Percentiles rank a stretch among this genome's conserved stretches.
These are phyloP conservation scores for Ammospiza maritima DNA, from an alignment of 2,797 vertebrate genomes.

Conservation along the genomic window DNA sequence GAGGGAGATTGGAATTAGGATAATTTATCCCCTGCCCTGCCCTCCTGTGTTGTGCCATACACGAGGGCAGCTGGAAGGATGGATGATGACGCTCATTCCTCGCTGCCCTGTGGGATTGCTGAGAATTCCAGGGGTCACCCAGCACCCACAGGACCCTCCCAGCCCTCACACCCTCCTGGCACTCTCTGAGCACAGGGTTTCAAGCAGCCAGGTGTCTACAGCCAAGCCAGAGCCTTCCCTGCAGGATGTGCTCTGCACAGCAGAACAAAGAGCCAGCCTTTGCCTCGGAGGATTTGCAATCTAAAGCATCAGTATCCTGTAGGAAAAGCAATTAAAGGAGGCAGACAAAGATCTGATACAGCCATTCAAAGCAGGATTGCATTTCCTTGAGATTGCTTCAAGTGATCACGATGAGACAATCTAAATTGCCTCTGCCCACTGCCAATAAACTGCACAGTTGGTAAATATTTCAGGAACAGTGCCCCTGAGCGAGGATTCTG, in stretches of 20 bases:
- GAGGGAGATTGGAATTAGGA: not conserved
- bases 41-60: not conserved
- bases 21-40: not conserved
- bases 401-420: not conserved
- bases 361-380: slow-evolving; percentile 18
- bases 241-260: slow-evolving; percentile 8
- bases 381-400: slow-evolving; percentile 9
- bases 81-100: not conserved
- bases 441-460: not conserved
- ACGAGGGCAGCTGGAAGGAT: rapidly evolving
- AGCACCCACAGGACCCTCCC: not conserved
- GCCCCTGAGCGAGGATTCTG: slow-evolving; percentile 8
- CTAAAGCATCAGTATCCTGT: slow-evolving; percentile 38
- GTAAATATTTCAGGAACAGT: slow-evolving; percentile 7
- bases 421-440: slow-evolving; percentile 15
- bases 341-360: slow-evolving; percentile 55
- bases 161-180: not conserved
- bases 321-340: slow-evolving; percentile 46
- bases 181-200: rapidly evolving
- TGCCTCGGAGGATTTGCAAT: slow-evolving; percentile 14
- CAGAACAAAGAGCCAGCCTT: slow-evolving; percentile 24
- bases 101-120: rapidly evolving
- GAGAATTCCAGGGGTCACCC: not conserved
- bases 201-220: not conserved
- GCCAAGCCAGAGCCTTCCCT: not conserved